Evolutionary conservation across 2,113 vertebrate species (phyloP).

Genomic region (Agapornis roseicollis): DNA sequence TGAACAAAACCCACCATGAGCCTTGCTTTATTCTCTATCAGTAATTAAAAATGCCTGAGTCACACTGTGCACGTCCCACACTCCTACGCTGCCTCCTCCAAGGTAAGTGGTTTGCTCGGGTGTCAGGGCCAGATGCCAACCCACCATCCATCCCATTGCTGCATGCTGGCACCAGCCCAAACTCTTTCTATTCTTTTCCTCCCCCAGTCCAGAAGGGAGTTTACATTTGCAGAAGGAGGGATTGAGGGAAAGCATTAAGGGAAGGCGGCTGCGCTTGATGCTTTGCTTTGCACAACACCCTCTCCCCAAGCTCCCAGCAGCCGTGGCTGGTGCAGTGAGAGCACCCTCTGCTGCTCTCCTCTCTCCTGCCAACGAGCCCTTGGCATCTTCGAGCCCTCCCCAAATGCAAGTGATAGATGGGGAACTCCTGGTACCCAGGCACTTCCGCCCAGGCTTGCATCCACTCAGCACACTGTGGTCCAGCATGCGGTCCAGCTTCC

Average conservation of each 20-base stretch:
- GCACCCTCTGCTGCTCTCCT: conserved; percentile 48
- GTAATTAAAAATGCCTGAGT: neutral
- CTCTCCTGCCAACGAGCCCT: neutral
- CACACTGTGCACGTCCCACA: neutral
- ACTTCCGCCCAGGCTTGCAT: fast-evolving
- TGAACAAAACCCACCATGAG: conserved; percentile 1
- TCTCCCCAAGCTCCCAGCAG: neutral
- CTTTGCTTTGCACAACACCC: neutral
- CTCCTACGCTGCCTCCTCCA: neutral
- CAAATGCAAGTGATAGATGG: fast-evolving
- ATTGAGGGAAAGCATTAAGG: neutral
- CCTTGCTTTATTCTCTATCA: neutral
- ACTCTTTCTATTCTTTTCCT: neutral
- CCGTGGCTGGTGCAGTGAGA: neutral
- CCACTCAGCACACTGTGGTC: neutral
- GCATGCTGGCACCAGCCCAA: neutral
- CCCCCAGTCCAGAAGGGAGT: neutral
- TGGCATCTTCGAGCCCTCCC: neutral
- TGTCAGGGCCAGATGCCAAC: neutral
- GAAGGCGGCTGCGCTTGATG: fast-evolving
- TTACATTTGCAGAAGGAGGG: neutral
- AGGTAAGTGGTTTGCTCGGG: neutral
- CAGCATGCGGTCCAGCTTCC: fast-evolving
- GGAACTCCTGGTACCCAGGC: fast-evolving
- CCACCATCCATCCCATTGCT: neutral